Conservation (phyloP, 2,113 vertebrate genomes). For the Strigops habroptila region DNA sequence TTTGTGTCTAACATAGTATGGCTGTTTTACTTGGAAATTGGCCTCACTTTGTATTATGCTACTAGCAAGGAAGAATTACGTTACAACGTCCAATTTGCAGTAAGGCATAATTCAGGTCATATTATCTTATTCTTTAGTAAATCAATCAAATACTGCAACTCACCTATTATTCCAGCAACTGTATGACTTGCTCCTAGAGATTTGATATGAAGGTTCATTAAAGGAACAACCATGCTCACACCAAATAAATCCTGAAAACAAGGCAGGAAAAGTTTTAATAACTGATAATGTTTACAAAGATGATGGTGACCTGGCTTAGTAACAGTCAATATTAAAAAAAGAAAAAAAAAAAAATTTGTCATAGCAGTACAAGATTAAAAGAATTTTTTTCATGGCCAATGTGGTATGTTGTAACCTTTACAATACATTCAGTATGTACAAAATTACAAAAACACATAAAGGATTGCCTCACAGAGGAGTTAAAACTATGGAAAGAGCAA, state of each 20-base stretch:
- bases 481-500: background rate
- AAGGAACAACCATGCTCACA: conserved; percentile 94
- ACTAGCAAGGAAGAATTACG: background rate
- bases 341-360: background rate
- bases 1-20: background rate
- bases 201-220: conserved; percentile 90
- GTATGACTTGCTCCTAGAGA: conserved; percentile 90
- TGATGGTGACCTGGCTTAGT: background rate
- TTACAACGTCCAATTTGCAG: background rate
- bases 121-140: background rate
- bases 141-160: conserved; percentile 7
- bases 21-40: background rate
- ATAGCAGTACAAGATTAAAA: background rate
- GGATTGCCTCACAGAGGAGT: background rate
- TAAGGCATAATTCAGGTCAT: background rate
- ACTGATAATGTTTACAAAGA: background rate
- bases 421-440: background rate
- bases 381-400: background rate
- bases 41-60: background rate
- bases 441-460: background rate
- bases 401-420: background rate
- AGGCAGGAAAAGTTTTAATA: background rate
- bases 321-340: background rate
- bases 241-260: conserved; percentile 90
- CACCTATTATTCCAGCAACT: conserved; percentile 90